Percentiles rank a stretch among this genome's conserved stretches.
Conservation (phyloP, 2,797 vertebrate species). For the Cygnus olor region DNA sequence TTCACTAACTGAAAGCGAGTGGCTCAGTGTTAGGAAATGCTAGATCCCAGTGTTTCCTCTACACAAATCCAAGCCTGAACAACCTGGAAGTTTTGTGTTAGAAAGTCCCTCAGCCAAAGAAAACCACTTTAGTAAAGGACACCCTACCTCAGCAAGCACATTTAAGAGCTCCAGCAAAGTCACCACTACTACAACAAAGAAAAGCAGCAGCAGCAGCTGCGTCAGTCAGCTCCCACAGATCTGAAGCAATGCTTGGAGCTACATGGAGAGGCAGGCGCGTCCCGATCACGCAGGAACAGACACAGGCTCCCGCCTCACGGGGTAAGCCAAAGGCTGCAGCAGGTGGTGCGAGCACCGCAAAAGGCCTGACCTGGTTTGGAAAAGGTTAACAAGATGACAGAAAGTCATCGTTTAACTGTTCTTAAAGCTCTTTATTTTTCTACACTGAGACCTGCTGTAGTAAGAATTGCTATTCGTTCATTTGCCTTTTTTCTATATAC, state of each 20-base stretch:
- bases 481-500: neutral
- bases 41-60: neutral
- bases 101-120: neutral
- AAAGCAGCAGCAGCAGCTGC: neutral
- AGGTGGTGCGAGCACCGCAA: neutral
- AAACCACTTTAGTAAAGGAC: neutral
- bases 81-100: neutral
- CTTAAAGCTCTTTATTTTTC: neutral
- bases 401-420: neutral
- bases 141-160: neutral
- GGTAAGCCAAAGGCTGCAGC: neutral
- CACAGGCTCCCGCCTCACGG: neutral
- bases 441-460: neutral
- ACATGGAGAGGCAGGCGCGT: rapidly evolving
- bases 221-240: rapidly evolving
- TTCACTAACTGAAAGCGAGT: neutral
- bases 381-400: neutral
- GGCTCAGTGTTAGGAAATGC: neutral
- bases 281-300: rapidly evolving
- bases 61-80: neutral
- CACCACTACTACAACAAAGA: neutral
- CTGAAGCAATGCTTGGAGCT: neutral
- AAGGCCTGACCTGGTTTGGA: neutral
- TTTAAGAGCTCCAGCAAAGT: neutral
- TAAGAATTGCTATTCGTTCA: neutral